Evolutionary conservation across 2,113 vertebrate species (phyloP).

Genomic region (Hylia prasina): DNA sequence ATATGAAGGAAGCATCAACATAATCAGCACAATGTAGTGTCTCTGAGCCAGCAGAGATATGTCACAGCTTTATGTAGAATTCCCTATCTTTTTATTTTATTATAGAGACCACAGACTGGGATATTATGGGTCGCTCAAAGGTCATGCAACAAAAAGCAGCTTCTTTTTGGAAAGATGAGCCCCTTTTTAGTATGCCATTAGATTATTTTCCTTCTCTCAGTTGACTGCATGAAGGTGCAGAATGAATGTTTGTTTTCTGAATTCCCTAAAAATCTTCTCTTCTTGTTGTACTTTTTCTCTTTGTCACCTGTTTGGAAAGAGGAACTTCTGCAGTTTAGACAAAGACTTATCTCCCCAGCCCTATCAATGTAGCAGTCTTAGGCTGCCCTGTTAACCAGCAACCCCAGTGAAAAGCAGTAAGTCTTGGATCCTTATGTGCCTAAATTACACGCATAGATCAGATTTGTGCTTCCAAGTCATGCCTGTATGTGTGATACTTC

Average conservation of each 20-base stretch:
- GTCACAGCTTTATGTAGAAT: constrained; percentile 68
- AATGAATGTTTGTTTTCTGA: constrained; percentile 12
- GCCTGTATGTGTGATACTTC: background rate
- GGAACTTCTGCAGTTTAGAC: background rate
- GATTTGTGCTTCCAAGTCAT: background rate
- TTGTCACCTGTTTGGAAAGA: constrained; percentile 3
- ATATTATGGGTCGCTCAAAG: constrained; percentile 68
- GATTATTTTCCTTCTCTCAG: constrained; percentile 49
- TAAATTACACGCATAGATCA: background rate
- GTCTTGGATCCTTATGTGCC: background rate
- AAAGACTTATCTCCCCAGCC: background rate
- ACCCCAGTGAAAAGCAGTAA: background rate
- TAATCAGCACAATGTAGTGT: constrained; percentile 66
- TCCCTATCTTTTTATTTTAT: constrained; percentile 70
- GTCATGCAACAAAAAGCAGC: constrained; percentile 61
- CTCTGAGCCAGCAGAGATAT: constrained; percentile 71
- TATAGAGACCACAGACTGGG: constrained; percentile 70
- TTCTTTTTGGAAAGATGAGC: constrained; percentile 54
- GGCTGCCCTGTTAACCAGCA: background rate
- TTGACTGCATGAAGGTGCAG: background rate
- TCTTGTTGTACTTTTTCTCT: background rate
- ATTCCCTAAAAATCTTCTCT: background rate
- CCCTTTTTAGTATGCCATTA: constrained; percentile 1
- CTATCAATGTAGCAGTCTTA: background rate
- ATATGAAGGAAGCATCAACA: constrained; percentile 71